phyloP scores from a whole-genome alignment of 2,888 invertebrate species.

The Drosophila merina region DNA sequence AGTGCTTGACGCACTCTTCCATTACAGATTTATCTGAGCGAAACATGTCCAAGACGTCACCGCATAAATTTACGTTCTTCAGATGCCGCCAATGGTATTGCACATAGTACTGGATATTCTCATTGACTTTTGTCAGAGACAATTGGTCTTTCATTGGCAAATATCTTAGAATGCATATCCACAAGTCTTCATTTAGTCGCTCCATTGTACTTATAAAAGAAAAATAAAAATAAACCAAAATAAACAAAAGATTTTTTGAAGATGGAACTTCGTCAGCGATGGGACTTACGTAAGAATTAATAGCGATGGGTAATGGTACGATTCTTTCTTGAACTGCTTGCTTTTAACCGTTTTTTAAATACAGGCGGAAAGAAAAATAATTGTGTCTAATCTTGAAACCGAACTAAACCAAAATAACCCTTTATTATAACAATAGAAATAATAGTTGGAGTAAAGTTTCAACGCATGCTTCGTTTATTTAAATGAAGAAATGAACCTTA shows the following conservation, averaged over 20 bases:
- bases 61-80: not conserved
- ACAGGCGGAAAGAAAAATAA: not conserved
- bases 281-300: not conserved
- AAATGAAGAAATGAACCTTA: constrained; percentile 30
- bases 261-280: not conserved
- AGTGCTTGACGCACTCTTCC: constrained; percentile 35
- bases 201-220: constrained; percentile 6
- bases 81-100: constrained; percentile 47
- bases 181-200: constrained; percentile 58
- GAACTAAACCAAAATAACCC: not conserved
- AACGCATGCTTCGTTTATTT: constrained; percentile 30
- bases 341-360: not conserved
- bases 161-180: constrained; percentile 45
- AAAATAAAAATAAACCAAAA: not conserved
- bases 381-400: not conserved
- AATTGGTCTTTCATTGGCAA: constrained; percentile 52
- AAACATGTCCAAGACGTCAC: not conserved
- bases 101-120: constrained; percentile 30
- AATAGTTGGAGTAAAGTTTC: not conserved
- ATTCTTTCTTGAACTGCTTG: not conserved
- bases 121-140: constrained; percentile 29
- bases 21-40: constrained; percentile 16
- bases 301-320: not conserved
- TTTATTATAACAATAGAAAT: not conserved
- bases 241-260: not conserved